Percentiles rank a stretch among this genome's conserved stretches.
Conservation (phyloP, 2,797 vertebrate genomes). For the Neostethus bicornis region DNA sequence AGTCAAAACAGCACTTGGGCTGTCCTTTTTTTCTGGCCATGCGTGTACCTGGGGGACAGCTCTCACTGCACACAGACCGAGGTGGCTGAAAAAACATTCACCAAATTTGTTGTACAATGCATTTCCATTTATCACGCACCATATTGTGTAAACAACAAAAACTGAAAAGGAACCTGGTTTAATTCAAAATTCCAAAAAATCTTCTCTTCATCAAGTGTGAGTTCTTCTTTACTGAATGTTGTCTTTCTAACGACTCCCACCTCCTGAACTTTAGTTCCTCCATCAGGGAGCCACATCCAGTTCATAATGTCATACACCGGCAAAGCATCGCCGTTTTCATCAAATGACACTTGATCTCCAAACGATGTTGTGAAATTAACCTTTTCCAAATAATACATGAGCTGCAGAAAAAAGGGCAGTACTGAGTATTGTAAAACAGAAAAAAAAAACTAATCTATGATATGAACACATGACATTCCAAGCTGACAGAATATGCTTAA, state of each 20-base stretch:
- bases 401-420: constrained; percentile 26
- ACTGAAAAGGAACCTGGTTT: constrained; percentile 36
- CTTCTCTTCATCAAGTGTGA: constrained; percentile 59
- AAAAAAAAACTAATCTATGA: too few relatives aligned
- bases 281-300: constrained; percentile 63
- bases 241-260: constrained; percentile 67
- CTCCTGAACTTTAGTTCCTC: constrained; percentile 46
- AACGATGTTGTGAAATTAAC: constrained; percentile 73
- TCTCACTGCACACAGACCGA: constrained; percentile 73
- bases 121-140: too few relatives aligned
- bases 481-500: too few relatives aligned
- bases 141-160: too few relatives aligned
- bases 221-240: constrained; percentile 34
- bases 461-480: too few relatives aligned
- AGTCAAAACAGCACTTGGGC: constrained; percentile 77
- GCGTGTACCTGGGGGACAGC: constrained; percentile 72
- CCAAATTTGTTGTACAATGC: too few relatives aligned
- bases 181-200: constrained; percentile 74
- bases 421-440: too few relatives aligned
- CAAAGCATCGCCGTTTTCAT: constrained; percentile 71
- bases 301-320: constrained; percentile 78
- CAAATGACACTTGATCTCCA: constrained; percentile 74
- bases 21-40: constrained; percentile 59
- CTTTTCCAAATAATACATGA: constrained; percentile 67
- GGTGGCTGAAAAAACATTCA: constrained; percentile 45